Conservation (phyloP, 1,140 invertebrate genomes). For the Tetramorium simillimum region DNA sequence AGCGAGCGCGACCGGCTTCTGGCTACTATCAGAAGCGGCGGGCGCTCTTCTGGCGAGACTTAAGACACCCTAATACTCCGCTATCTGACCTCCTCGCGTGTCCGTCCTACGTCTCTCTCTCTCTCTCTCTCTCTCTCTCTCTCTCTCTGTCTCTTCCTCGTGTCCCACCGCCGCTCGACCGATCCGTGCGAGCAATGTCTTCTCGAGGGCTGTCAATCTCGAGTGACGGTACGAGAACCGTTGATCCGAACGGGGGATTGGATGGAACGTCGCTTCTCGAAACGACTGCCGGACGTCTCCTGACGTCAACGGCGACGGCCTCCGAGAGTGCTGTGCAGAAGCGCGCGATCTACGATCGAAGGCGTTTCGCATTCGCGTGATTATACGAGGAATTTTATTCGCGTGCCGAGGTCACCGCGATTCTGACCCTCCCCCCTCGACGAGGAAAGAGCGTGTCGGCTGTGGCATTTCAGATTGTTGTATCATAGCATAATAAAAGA, state of each 20-base stretch:
- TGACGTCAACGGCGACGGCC: slow-evolving; percentile 79
- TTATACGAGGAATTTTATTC: slow-evolving; percentile 52
- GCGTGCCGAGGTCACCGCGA: slow-evolving; percentile 42
- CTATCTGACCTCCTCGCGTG: slow-evolving; percentile 66
- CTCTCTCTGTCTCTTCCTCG: not conserved
- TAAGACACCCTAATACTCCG: slow-evolving; percentile 61
- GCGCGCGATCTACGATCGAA: slow-evolving; percentile 47
- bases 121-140: not conserved
- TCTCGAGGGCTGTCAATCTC: slow-evolving; percentile 82
- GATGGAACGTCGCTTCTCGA: slow-evolving; percentile 70
- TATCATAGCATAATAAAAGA: slow-evolving; percentile 38
- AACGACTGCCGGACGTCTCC: slow-evolving; percentile 65
- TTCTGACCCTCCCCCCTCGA: slow-evolving; percentile 40
- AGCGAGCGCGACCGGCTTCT: slow-evolving; percentile 74
- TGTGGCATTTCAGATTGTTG: slow-evolving; percentile 48
- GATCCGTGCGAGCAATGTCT: slow-evolving; percentile 71
- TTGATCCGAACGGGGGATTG: slow-evolving; percentile 66
- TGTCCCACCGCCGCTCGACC: slow-evolving; percentile 17
- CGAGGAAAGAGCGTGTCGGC: slow-evolving; percentile 51
- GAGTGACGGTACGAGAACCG: slow-evolving; percentile 65
- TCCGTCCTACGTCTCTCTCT: not conserved
- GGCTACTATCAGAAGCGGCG: slow-evolving; percentile 76
- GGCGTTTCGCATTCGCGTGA: slow-evolving; percentile 47
- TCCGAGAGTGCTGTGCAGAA: slow-evolving; percentile 70
- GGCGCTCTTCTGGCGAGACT: slow-evolving; percentile 62